Percentiles rank a stretch among this genome's conserved stretches.
phyloP scores from a whole-genome alignment of 2,797 vertebrate species.

The Lithobates pipiens region DNA sequence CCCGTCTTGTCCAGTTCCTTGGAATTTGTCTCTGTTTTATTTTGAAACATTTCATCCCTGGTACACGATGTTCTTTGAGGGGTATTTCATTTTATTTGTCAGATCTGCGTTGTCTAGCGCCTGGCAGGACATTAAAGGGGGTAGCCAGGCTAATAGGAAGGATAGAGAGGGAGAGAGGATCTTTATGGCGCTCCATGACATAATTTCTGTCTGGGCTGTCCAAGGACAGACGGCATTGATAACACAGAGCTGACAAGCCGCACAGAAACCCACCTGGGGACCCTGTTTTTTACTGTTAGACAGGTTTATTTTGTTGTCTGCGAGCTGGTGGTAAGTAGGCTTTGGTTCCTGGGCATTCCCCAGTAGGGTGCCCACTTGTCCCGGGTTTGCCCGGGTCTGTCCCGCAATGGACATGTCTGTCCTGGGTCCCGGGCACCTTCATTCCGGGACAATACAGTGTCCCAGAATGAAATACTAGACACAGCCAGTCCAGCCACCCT shows the following conservation, averaged over 20 bases:
- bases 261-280: constrained; percentile 33
- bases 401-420: too few species aligned
- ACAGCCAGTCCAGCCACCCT: too few species aligned
- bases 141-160: constrained; percentile 28
- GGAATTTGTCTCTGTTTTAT: background rate
- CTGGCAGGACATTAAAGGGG: constrained; percentile 54
- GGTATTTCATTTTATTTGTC: constrained; percentile 6
- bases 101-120: constrained; percentile 13
- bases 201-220: constrained; percentile 50
- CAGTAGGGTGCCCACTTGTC: too few species aligned
- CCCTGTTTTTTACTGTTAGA: too few species aligned
- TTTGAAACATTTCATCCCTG: background rate
- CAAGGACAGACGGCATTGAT: constrained; percentile 58
- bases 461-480: too few species aligned
- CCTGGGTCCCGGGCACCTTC: too few species aligned
- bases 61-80: constrained; percentile 23
- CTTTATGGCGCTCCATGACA: constrained; percentile 26
- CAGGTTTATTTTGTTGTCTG: too few species aligned
- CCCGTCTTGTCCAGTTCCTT: background rate
- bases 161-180: constrained; percentile 3
- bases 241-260: constrained; percentile 41
- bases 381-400: too few species aligned
- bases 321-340: too few species aligned
- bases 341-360: too few species aligned
- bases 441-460: too few species aligned